Evolutionary conservation across 2,113 vertebrate species (phyloP), one percentile per base, ranked within the genome.

Genomic region (Chloropsis cyanopogon): DNA sequence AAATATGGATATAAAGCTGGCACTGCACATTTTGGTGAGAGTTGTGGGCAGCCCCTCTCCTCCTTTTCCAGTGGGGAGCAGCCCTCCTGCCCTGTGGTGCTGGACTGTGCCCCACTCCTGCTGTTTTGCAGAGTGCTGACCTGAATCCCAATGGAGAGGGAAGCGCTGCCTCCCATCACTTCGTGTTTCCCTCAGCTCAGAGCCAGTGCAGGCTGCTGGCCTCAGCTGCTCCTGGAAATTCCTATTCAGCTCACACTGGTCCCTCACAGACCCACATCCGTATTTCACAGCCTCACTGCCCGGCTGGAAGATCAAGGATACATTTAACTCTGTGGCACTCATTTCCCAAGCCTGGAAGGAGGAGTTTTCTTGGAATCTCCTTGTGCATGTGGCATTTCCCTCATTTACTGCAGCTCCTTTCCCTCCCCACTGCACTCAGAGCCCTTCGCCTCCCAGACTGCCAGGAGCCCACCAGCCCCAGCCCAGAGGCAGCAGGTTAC

Each of bases 1-100:
- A 50, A 66, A n/a, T 1, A 4, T 0, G 7, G 70, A 6, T 5
- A 8, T 0, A 8, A 33, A 25, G n/a, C 2, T 8, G 50, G 10
- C 33, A 4, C 0, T 66, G 54, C n/a, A 2, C 19, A 1, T 10
- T 66, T 22, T 4, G 47, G 69, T 9, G 8, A 0, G 64, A 19
- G 35, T 0, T 17, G 24, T 10, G 22, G 49, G n/a, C 44, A 14
- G 13, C 8, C 5, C 25, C 52, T 82, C 24, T n/a, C 11, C 57
- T 8, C 10, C 33, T 17, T 5, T 9, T 1, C 37, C 10, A 2
- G 26, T 1, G 1, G 52, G 63, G 19, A 54, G 25, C 23, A 1
- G 70, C 52, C 41, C n/a, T 41, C 41, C 64, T 0, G 0, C 15
- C 52, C 46, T 1, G 2, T 2, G 1, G 11, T 4, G 50, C 70